phyloP scores from a whole-genome alignment of 2,888 invertebrate species.

The Macrostomum cliftonense region DNA sequence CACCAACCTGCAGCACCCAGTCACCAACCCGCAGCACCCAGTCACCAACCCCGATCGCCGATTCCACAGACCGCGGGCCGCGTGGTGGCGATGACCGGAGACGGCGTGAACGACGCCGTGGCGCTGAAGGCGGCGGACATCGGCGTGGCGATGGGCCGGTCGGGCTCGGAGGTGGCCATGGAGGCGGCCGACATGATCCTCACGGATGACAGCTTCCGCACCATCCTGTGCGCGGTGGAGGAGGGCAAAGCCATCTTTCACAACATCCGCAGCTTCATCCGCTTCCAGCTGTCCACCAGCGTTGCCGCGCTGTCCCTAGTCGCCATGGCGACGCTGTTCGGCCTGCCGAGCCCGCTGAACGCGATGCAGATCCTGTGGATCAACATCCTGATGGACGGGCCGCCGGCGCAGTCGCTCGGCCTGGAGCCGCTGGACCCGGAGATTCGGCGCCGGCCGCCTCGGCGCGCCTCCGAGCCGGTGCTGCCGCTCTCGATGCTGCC shows the following conservation, averaged over 20 bases:
- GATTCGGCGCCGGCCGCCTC: conserved; percentile 58
- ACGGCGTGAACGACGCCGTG: conserved; percentile 96
- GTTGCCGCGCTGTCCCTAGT: conserved; percentile 91
- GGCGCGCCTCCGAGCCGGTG: conserved; percentile 81
- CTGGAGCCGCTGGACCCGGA: conserved; percentile 11
- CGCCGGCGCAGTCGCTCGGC: conserved; percentile 46
- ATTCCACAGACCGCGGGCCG: conserved; percentile 63
- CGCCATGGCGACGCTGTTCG: conserved; percentile 81
- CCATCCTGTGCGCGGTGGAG: conserved; percentile 80
- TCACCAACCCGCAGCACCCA: too few relatives aligned
- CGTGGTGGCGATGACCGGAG: conserved; percentile 97
- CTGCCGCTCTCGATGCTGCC: conserved; percentile 66
- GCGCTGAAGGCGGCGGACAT: conserved; percentile 91
- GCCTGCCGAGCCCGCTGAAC: conserved; percentile 89
- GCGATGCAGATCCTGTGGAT: conserved; percentile 99
- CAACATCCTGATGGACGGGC: conserved; percentile 98
- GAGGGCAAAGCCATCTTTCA: conserved; percentile 98
- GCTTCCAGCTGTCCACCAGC: conserved; percentile 87
- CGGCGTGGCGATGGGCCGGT: conserved; percentile 74
- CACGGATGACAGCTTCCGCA: conserved; percentile 89
- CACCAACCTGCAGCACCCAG: too few relatives aligned
- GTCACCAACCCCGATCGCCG: too few relatives aligned
- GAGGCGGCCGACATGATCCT: conserved; percentile 99
- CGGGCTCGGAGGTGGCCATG: conserved; percentile 92
- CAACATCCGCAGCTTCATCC: conserved; percentile 97